These are phyloP conservation scores for Marasmarcha lunaedactyla DNA, from an alignment of 2,888 invertebrate species.

Conservation along the genomic window DNA sequence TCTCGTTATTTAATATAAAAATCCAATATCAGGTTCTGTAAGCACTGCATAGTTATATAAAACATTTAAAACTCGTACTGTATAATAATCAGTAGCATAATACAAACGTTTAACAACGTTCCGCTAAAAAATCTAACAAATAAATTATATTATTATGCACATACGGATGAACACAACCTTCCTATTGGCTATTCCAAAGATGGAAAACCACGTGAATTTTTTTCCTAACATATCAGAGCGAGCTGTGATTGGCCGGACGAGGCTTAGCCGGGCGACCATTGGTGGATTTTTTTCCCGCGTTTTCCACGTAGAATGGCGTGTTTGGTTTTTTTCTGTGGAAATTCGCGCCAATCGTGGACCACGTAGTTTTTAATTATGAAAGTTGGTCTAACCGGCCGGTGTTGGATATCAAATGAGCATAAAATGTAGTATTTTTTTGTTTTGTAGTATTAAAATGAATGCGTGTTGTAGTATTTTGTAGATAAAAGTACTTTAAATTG, in stretches of 20 bases:
- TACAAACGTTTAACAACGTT: background rate
- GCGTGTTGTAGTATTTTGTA: too few relatives aligned
- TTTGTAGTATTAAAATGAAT: too few relatives aligned
- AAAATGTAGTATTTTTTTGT: constrained; percentile 25
- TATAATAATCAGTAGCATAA: too few relatives aligned
- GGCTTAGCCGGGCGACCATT: constrained; percentile 36
- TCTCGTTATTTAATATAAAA: too few relatives aligned
- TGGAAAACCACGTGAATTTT: constrained; percentile 66
- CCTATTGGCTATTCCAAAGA: constrained; percentile 49
- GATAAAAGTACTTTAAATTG: too few relatives aligned
- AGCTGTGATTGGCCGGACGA: constrained; percentile 40
- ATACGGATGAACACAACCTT: constrained; percentile 28
- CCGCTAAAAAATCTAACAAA: constrained; percentile 29
- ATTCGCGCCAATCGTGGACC: constrained; percentile 51
- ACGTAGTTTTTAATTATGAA: constrained; percentile 58
- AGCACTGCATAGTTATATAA: too few relatives aligned
- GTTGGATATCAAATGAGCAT: too few relatives aligned
- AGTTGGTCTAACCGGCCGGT: constrained; percentile 29
- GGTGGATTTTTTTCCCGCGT: constrained; percentile 49
- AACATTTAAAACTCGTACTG: too few relatives aligned
- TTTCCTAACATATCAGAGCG: constrained; percentile 49
- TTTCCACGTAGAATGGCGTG: constrained; percentile 57
- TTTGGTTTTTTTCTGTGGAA: constrained; percentile 51
- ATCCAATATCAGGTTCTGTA: background rate
- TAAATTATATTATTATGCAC: constrained; percentile 44